Evolutionary conservation across 2,113 vertebrate genomes (phyloP).

Genomic region (Porphyrio hochstetteri): DNA sequence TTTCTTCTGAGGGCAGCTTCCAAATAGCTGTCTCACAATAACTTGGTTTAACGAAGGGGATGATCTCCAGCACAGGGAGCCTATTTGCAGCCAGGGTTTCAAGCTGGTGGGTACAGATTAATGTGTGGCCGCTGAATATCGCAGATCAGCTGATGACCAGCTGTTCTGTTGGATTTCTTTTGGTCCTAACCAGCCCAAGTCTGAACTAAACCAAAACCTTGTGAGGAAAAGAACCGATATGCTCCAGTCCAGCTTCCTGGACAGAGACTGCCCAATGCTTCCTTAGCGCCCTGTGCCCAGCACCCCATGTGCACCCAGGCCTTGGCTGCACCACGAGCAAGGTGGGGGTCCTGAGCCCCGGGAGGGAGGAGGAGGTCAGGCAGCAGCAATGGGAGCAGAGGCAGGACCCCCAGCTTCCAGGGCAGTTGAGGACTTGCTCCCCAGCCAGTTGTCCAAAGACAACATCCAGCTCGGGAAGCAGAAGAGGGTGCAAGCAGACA

Average conservation of each 20-base stretch:
- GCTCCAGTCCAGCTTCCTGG: not conserved
- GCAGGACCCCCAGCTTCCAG: not conserved
- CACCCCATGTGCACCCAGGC: fast-evolving
- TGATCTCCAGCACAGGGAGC: not conserved
- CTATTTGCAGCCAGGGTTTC: not conserved
- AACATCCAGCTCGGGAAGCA: not conserved
- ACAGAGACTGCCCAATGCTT: not conserved
- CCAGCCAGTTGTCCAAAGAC: not conserved
- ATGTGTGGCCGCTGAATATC: not conserved
- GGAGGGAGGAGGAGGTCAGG: not conserved
- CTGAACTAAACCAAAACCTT: not conserved
- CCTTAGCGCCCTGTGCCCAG: not conserved
- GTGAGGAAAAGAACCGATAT: not conserved
- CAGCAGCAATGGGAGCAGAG: not conserved
- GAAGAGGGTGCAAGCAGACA: not conserved
- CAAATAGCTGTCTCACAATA: not conserved
- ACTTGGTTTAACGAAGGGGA: not conserved
- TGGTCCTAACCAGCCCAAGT: not conserved
- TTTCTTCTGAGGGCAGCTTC: not conserved
- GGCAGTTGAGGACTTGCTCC: not conserved
- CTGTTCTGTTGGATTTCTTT: not conserved
- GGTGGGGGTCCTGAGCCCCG: not conserved
- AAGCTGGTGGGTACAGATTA: not conserved
- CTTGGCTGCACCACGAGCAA: not conserved
- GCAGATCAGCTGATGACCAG: not conserved